Percentiles rank a stretch among this genome's conserved stretches.
phyloP scores from a whole-genome alignment of 2,113 vertebrate species.

The Lophochroa leadbeateri region DNA sequence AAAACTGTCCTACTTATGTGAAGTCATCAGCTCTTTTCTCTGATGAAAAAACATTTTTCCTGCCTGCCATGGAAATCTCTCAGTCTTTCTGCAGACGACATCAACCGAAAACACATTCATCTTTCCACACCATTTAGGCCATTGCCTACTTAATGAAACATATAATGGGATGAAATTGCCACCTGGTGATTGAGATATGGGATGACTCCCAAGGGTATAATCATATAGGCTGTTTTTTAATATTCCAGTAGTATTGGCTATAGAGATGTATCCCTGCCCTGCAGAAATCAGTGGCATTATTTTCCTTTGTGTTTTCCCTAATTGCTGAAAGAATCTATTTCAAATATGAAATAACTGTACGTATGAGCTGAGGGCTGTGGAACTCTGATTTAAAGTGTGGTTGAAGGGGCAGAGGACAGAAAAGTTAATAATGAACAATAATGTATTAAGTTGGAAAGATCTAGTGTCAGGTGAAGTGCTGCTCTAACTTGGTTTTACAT shows the following conservation, averaged over 20 bases:
- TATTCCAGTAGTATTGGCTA: constrained; percentile 49
- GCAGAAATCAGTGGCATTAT: constrained; percentile 44
- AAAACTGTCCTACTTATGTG: not conserved
- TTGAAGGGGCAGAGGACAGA: not conserved
- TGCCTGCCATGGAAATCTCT: not conserved
- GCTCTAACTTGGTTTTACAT: not conserved
- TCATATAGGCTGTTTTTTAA: constrained; percentile 67
- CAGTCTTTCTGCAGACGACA: not conserved
- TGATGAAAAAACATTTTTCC: not conserved
- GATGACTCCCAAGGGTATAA: constrained; percentile 63
- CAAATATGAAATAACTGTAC: not conserved
- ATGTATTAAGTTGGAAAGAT: not conserved
- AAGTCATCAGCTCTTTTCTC: not conserved
- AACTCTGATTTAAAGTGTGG: not conserved
- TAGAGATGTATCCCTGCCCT: constrained; percentile 31
- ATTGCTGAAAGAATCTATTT: not conserved
- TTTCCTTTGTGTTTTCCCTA: constrained; percentile 27
- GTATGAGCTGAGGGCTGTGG: not conserved
- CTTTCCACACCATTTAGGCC: constrained; percentile 68
- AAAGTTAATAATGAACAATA: not conserved
- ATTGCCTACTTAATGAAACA: constrained; percentile 81
- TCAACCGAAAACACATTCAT: constrained; percentile 44
- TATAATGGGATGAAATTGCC: constrained; percentile 80
- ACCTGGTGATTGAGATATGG: constrained; percentile 73
- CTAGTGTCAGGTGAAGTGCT: not conserved